phyloP scores from a whole-genome alignment of 2,113 vertebrate genomes.

The Rallus limicola region DNA sequence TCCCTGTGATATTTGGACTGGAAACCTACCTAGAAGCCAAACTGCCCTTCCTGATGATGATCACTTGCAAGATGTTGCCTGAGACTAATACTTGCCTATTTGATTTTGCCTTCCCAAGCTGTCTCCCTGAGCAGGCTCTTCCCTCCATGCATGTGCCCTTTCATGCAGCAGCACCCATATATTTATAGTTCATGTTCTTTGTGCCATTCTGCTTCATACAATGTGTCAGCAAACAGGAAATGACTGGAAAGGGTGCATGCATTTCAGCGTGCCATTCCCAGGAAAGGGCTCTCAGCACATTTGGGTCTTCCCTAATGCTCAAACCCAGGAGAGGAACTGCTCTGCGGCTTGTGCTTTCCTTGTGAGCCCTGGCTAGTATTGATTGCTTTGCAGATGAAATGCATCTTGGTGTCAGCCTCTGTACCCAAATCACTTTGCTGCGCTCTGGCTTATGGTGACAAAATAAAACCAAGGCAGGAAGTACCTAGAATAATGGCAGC shows the following conservation, averaged over 20 bases:
- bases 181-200: not conserved
- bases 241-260: not conserved
- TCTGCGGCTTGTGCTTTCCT: not conserved
- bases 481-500: not conserved
- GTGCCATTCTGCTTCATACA: not conserved
- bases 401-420: not conserved
- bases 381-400: constrained; percentile 35
- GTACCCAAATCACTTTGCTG: constrained; percentile 34
- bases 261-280: constrained; percentile 30
- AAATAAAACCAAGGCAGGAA: constrained; percentile 39
- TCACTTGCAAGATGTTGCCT: not conserved
- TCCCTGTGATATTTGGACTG: not conserved
- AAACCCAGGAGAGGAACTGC: constrained; percentile 33
- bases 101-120: not conserved
- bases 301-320: constrained; percentile 27
- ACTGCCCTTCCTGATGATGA: not conserved
- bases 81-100: rapidly evolving
- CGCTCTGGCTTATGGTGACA: constrained; percentile 21
- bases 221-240: not conserved
- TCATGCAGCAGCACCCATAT: not conserved
- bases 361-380: constrained; percentile 22
- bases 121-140: not conserved
- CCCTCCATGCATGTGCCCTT: not conserved
- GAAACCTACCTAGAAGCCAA: not conserved
- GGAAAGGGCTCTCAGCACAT: constrained; percentile 37